A percentile compares a stretch with the other conserved stretches of the same genome.
These are phyloP conservation scores for Nesoenas mayeri DNA, from an alignment of 2,113 vertebrate genomes.

Conservation along the genomic window DNA sequence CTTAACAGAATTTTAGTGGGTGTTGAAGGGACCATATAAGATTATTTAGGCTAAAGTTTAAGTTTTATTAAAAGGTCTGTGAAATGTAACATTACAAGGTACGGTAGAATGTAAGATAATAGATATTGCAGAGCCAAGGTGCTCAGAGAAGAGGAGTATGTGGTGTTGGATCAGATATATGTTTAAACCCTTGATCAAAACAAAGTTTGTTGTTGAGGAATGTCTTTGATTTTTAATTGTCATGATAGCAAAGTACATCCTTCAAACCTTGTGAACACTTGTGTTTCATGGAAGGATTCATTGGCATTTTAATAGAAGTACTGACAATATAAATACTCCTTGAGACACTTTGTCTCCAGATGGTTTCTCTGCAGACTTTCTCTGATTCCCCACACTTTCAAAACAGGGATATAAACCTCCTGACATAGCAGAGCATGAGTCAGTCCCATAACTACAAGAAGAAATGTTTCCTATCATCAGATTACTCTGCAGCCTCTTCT, in stretches of 20 bases:
- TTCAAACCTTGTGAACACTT: background rate
- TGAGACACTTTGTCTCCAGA: slow-evolving; percentile 40
- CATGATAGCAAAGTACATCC: fast-evolving
- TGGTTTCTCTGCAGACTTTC: slow-evolving; percentile 36
- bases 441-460: slow-evolving; percentile 20
- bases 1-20: background rate
- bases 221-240: background rate
- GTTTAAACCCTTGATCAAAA: background rate
- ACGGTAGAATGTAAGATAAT: background rate
- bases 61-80: background rate
- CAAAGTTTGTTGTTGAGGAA: background rate
- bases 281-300: background rate
- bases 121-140: background rate
- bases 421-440: slow-evolving; percentile 48
- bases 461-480: background rate
- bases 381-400: slow-evolving; percentile 26
- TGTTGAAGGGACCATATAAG: background rate
- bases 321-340: slow-evolving; percentile 44
- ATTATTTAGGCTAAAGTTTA: background rate
- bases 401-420: slow-evolving; percentile 43
- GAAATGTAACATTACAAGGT: background rate
- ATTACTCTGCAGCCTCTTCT: background rate
- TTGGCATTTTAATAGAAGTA: slow-evolving; percentile 30
- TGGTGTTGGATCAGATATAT: background rate
- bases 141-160: background rate